Base-by-base conservation (phyloP, 1,140 invertebrate genomes). In the Lepidurus packardi region DNA sequence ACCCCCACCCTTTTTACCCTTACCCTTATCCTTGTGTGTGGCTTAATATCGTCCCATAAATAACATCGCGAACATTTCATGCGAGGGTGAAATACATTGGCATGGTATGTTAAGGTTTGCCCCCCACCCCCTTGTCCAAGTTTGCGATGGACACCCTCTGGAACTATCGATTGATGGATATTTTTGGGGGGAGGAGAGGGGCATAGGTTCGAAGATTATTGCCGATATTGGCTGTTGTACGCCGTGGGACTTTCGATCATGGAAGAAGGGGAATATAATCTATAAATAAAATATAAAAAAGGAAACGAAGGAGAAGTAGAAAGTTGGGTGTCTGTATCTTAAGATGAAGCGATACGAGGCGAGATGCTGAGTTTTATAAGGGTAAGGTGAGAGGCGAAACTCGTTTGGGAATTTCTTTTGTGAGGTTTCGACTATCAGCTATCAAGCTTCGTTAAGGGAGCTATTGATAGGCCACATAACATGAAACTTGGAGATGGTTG, bases 351-450 rank as follows among this genome's bases (percentile, higher is more conserved):
- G 34, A 34, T 65, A 65, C 16, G 7, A 65, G 10, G 53, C 13
- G 13, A 65, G 53, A 65, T 65, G 53, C 53, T 65, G 13, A 21
- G 9, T 65, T 65, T 65, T 65, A 65, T 65, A 65, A 65, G 53
- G 53, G 53, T 65, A 65, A 65, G 53, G 53, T 65, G 53, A 65
- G 53, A 65, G 53, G 53, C 21, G 53, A 16, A 65, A 65, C 53
- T 65, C 53, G 53, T 65, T 65, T 16, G 16, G 21, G 13, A 47
- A 47, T 16, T 47, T 13, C 53, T 65, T 16, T 65, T 65, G 16
- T n/a, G 53, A 7, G 13, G 45, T 47, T 47, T 47, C 45, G 45
- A 47, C 13, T n/a, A 65, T 65, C 21, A 65, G 21, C 53, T 13
- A 65, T 65, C 53, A 65, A 16, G 53, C 53, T 65, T 65, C 53